Percentiles rank a stretch among this genome's conserved stretches.
Conservation (phyloP, 2,113 vertebrate species). For the Leucopsar rothschildi region DNA sequence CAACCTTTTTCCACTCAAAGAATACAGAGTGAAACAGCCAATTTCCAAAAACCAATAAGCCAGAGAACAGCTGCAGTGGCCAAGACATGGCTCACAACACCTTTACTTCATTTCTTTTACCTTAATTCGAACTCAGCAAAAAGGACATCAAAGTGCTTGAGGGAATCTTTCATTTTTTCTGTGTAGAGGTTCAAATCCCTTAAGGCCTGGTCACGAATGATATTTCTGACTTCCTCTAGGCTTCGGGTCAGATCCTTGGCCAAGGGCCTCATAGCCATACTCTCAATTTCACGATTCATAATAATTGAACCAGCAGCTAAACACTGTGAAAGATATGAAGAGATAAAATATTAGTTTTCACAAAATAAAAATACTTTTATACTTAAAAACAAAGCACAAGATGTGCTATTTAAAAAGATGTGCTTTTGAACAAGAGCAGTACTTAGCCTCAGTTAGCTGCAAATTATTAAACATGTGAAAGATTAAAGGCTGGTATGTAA, state of each 20-base stretch:
- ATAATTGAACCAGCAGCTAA: constrained; percentile 97
- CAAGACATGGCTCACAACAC: background rate
- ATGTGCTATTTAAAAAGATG: background rate
- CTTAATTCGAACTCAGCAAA: constrained; percentile 98
- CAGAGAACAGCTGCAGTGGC: background rate
- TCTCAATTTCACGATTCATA: constrained; percentile 99
- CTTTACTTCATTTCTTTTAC: constrained; percentile 62
- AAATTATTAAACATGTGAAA: background rate
- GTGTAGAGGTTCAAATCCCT: constrained; percentile 93
- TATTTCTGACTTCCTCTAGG: constrained; percentile 90
- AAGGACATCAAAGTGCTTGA: constrained; percentile 91
- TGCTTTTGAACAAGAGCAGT: background rate
- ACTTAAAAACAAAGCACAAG: background rate
- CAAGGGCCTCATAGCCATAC: constrained; percentile 94
- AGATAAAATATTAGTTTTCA: background rate
- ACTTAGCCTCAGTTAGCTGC: background rate
- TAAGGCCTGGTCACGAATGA: constrained; percentile 93
- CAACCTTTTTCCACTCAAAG: background rate
- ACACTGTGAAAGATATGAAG: constrained; percentile 75
- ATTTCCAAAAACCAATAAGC: background rate
- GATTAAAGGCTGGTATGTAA: background rate
- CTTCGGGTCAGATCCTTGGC: constrained; percentile 94
- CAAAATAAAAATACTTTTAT: background rate
- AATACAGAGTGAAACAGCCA: background rate
- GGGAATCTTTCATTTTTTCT: constrained; percentile 89